Conservation (phyloP, 1,140 invertebrate species). For the Drosophila nigrodunni region DNA sequence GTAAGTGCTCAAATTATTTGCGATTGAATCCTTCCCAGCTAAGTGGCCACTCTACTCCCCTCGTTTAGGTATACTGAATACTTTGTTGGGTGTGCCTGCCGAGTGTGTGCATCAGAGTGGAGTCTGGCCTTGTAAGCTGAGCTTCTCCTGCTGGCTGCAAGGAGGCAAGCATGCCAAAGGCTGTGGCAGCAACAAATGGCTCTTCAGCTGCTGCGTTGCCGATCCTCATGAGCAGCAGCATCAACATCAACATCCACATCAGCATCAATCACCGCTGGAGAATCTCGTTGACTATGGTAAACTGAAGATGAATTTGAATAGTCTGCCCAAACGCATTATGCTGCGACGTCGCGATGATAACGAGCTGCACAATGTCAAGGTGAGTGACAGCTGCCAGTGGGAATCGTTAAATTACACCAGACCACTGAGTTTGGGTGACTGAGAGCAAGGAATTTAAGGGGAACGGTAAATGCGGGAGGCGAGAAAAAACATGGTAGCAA, state of each 20-base stretch:
- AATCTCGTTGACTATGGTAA: slow-evolving; percentile 75
- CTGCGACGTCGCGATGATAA: slow-evolving; percentile 76
- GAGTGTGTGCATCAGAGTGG: slow-evolving; percentile 87
- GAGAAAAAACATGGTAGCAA: neutral
- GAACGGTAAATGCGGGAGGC: neutral
- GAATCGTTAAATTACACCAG: slow-evolving; percentile 34
- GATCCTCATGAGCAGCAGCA: slow-evolving; percentile 87
- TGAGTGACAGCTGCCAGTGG: slow-evolving; percentile 27
- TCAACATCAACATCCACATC: slow-evolving; percentile 60
- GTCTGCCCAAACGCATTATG: slow-evolving; percentile 76
- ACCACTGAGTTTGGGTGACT: slow-evolving; percentile 9
- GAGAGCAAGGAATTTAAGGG: neutral
- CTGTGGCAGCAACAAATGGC: slow-evolving; percentile 88
- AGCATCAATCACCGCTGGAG: slow-evolving; percentile 80
- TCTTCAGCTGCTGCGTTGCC: slow-evolving; percentile 89
- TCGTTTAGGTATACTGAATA: slow-evolving; percentile 84
- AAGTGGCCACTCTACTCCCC: neutral
- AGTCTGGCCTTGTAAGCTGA: slow-evolving; percentile 87
- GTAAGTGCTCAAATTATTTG: slow-evolving; percentile 46
- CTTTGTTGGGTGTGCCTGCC: slow-evolving; percentile 87
- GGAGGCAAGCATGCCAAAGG: slow-evolving; percentile 88
- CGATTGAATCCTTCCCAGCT: neutral
- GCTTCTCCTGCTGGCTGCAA: slow-evolving; percentile 90
- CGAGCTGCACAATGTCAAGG: slow-evolving; percentile 67
- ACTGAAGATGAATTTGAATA: slow-evolving; percentile 58